Base-by-base conservation (phyloP, 2,888 invertebrate species). In the Ischnus inquisitorius region DNA sequence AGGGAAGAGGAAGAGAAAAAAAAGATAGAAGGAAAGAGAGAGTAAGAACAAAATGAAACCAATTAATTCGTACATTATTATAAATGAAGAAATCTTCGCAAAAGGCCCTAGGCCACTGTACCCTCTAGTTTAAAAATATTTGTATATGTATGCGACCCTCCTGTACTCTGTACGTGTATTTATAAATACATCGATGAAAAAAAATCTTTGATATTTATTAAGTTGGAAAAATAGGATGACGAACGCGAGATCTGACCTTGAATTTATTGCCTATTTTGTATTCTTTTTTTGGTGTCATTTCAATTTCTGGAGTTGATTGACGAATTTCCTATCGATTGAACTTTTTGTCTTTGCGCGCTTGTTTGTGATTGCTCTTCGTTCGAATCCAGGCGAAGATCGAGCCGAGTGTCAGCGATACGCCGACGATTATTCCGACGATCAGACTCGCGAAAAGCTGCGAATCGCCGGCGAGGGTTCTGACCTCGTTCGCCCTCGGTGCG, bases 161-260 rank as follows among this genome's bases (percentile, higher is more conserved):
- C 79, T 93, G 91, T 93, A 93, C 89, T 91, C 90, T 84, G 78
- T 90, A 92, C 90, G 90, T 93, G 92, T 92, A 93, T 93, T 93
- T 93, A 93, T 93, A 92, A 92, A 91, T 92, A 92, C 91, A 92
- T 90, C 90, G 90, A 91, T 91, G 89, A 91, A 90, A 89, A 92
- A 87, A 83, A 75, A 82, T 71, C 19, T 6, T 39, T 14, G 16
- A 16, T 67, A 51, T 22, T 64, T 51, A 51, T 62, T 67, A 57
- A 54, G n/a, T 60, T 25, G 62, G 22, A 64, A 22, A 28, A 62
- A 46, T 2, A 10, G 14, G 43, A 46, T 14, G 12, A 54, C 19
- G 22, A 54, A 4, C 19, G 22, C 10, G 54, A 54, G 19, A 22
- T 54, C 8, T 22, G 5, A 34, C 1, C 34, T 34, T 34, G 8